Evolutionary conservation across 30 jellyfish, hydroid and myxozoan genomes (phyloP).

Genomic region (Phacellophora camtschatica): DNA sequence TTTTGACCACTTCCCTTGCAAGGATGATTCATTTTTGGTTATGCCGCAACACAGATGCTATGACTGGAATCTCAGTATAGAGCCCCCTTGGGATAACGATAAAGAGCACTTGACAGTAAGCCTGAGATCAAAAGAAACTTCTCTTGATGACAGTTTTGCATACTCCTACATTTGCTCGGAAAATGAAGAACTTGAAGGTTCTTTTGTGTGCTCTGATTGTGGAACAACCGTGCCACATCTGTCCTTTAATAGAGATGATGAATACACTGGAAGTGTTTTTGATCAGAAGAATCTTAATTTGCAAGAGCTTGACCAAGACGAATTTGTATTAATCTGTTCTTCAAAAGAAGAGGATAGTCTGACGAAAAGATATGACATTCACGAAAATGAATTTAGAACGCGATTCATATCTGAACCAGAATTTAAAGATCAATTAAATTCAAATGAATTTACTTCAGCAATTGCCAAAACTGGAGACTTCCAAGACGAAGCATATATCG

Average conservation of each 20-base stretch:
- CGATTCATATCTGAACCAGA: neutral
- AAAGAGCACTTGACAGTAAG: conserved; percentile 54
- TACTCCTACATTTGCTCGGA: conserved; percentile 56
- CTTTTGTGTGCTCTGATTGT: conserved; percentile 62
- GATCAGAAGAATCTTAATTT: neutral
- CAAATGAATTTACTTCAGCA: too few relatives aligned
- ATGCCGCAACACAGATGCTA: conserved; percentile 37
- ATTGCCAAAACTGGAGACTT: too few relatives aligned
- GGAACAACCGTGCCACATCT: conserved; percentile 46
- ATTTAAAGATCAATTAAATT: neutral
- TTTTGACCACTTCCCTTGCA: conserved; percentile 43
- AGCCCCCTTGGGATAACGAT: conserved; percentile 22
- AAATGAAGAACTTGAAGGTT: conserved; percentile 61
- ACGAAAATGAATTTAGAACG: neutral
- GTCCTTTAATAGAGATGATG: neutral
- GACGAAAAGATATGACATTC: neutral
- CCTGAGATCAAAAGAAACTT: conserved; percentile 24
- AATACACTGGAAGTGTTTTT: neutral
- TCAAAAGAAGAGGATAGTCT: neutral
- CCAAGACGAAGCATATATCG: too few relatives aligned
- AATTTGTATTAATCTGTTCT: conserved; percentile 35
- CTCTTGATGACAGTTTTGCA: neutral
- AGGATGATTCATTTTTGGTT: conserved; percentile 12
- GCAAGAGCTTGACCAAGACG: conserved; percentile 11
- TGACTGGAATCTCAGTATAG: conserved; percentile 53